A percentile compares a stretch with the other conserved stretches of the same genome.
These are phyloP conservation scores for Genyomyrus donnyi DNA, from an alignment of 2,113 vertebrate genomes.

Conservation along the genomic window DNA sequence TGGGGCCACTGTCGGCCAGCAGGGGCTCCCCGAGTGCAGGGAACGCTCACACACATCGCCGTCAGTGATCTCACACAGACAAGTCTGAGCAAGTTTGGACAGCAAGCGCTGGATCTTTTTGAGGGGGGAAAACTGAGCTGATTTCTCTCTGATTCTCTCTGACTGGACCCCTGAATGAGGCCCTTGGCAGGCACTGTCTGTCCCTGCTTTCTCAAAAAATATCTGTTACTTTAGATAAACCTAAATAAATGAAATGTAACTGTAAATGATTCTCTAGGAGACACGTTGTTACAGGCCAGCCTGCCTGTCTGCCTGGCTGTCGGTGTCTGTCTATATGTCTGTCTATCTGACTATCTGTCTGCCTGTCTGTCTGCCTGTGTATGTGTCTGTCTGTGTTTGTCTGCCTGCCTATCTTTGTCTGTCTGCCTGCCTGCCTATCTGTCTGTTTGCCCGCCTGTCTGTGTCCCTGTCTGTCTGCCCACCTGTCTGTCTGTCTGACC, in stretches of 20 bases:
- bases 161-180: not conserved
- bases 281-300: not conserved
- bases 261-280: not conserved
- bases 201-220: not conserved
- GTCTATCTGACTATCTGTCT: not conserved
- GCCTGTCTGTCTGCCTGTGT: too few relatives aligned
- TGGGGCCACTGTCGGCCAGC: constrained; percentile 17
- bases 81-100: constrained; percentile 38
- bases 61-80: constrained; percentile 29
- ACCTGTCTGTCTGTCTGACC: too few relatives aligned
- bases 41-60: not conserved
- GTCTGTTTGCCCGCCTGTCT: too few relatives aligned
- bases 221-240: not conserved
- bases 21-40: not conserved
- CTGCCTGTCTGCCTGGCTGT: not conserved
- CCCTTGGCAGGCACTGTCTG: not conserved
- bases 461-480: too few relatives aligned
- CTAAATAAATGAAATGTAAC: not conserved
- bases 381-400: too few relatives aligned
- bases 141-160: not conserved
- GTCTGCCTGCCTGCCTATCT: too few relatives aligned
- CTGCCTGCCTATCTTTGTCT: too few relatives aligned
- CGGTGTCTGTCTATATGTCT: not conserved
- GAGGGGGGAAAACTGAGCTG: constrained; percentile 15
- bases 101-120: constrained; percentile 21